phyloP scores from a whole-genome alignment of 2,113 vertebrate species.

The Mirza zaza region DNA sequence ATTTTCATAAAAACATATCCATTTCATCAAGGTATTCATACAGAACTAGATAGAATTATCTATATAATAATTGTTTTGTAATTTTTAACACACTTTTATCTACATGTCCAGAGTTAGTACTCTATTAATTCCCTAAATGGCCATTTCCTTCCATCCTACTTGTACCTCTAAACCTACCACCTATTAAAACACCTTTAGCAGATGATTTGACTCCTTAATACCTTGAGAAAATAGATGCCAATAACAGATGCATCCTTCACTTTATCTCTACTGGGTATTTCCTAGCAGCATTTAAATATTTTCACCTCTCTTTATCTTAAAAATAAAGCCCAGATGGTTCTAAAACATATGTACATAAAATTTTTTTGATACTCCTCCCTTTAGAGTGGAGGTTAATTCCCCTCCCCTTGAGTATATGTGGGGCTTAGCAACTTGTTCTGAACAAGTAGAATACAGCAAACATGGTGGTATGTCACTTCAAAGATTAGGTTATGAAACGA shows the following conservation, averaged over 20 bases:
- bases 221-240: background rate
- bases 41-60: background rate
- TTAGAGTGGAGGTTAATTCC: background rate
- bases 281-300: background rate
- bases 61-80: conserved; percentile 9
- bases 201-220: background rate
- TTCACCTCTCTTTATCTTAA: background rate
- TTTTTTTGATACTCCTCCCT: background rate
- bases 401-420: background rate
- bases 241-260: background rate
- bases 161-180: background rate
- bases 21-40: background rate
- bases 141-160: background rate
- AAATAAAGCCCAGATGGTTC: background rate
- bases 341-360: background rate
- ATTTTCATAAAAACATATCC: background rate
- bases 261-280: background rate
- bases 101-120: background rate
- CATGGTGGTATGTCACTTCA: background rate
- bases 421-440: background rate
- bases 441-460: background rate
- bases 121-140: background rate
- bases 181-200: background rate
- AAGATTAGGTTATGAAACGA: background rate
- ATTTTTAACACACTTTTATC: background rate